Percentiles rank a stretch among this genome's conserved stretches.
Conservation (phyloP, 2,113 vertebrate species). For the Gasterosteus aculeatus region DNA sequence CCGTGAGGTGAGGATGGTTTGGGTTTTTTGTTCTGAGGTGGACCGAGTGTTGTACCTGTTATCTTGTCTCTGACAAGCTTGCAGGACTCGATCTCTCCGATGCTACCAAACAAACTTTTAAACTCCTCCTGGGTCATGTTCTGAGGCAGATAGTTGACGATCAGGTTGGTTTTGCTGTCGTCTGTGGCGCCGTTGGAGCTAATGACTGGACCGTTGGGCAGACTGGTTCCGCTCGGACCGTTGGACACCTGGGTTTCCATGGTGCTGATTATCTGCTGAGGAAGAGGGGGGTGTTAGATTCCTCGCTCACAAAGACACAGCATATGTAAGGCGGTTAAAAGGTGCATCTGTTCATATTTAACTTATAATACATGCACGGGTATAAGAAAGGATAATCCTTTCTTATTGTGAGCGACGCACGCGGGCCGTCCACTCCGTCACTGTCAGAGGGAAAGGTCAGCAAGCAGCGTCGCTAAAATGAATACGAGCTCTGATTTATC, state of each 20-base stretch:
- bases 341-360: constrained; percentile 14
- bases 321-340: background rate
- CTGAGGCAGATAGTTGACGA: constrained; percentile 97
- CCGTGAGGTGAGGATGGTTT: background rate
- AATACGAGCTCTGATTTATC: constrained; percentile 63
- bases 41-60: constrained; percentile 82
- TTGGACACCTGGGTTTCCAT: constrained; percentile 98
- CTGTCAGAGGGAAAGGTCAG: constrained; percentile 61
- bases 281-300: constrained; percentile 76
- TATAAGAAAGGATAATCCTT: background rate
- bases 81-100: constrained; percentile 96
- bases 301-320: constrained; percentile 27
- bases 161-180: constrained; percentile 98
- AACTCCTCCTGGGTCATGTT: constrained; percentile 99
- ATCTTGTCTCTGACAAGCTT: constrained; percentile 96
- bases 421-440: constrained; percentile 49
- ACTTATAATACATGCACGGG: constrained; percentile 9
- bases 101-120: constrained; percentile 95
- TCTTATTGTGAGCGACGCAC: background rate
- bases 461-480: constrained; percentile 65
- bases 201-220: constrained; percentile 91
- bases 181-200: constrained; percentile 89
- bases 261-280: constrained; percentile 98
- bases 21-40: background rate
- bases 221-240: constrained; percentile 89